phyloP scores from a whole-genome alignment of 2,797 vertebrate species.

The Mastacembelus armatus region DNA sequence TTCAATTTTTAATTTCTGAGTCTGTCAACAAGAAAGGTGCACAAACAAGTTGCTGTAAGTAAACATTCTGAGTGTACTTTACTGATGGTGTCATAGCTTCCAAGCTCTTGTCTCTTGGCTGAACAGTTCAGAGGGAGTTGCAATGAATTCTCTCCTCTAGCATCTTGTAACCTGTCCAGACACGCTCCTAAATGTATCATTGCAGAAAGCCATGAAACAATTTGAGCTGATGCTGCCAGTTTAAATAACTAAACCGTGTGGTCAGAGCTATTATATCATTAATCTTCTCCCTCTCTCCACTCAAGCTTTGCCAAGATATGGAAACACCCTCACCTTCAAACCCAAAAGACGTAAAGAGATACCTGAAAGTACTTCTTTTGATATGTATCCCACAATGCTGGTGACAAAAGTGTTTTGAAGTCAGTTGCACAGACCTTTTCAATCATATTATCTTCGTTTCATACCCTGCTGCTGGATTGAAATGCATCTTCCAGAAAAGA shows the following conservation, averaged over 20 bases:
- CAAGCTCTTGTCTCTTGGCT: conserved; percentile 71
- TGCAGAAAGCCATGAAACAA: conserved; percentile 88
- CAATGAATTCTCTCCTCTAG: conserved; percentile 74
- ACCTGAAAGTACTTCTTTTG: conserved; percentile 78
- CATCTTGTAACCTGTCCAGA: conserved; percentile 79
- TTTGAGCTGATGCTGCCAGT: conserved; percentile 88
- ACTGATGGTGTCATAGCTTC: conserved; percentile 80
- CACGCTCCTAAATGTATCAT: conserved; percentile 85
- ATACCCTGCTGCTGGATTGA: conserved; percentile 40
- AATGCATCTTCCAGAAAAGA: conserved; percentile 33
- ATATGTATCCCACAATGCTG: conserved; percentile 75
- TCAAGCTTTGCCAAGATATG: conserved; percentile 79
- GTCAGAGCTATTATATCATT: conserved; percentile 87
- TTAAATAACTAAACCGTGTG: conserved; percentile 87
- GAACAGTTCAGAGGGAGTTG: conserved; percentile 75
- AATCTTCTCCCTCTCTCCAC: conserved; percentile 80
- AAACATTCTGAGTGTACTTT: conserved; percentile 74
- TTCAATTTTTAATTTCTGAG: conserved; percentile 14
- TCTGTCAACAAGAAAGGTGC: conserved; percentile 47
- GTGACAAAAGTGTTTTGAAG: conserved; percentile 75
- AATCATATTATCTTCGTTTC: conserved; percentile 58
- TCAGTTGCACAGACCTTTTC: conserved; percentile 58
- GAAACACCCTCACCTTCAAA: conserved; percentile 81
- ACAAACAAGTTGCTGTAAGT: conserved; percentile 70
- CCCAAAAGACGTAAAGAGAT: conserved; percentile 76